A percentile compares a stretch with the other conserved stretches of the same genome.
These are phyloP conservation scores for Echiichthys vipera DNA, from an alignment of 2,797 vertebrate genomes.

Conservation along the genomic window DNA sequence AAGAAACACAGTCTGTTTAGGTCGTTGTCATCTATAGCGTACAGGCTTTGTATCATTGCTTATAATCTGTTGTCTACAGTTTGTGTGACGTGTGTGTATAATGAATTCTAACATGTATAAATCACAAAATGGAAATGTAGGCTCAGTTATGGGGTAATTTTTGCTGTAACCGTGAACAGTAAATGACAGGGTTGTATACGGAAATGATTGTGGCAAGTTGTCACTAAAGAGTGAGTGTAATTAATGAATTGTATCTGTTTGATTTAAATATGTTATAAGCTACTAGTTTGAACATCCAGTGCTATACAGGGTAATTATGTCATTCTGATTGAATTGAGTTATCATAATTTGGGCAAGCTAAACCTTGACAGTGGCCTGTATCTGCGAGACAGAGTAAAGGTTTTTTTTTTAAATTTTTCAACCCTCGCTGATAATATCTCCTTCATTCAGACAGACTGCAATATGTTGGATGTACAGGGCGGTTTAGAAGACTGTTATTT, in stretches of 20 bases:
- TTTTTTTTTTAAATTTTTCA: constrained; percentile 44
- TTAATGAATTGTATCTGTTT: constrained; percentile 38
- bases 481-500: constrained; percentile 62
- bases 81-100: constrained; percentile 42
- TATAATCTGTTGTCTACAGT: constrained; percentile 38
- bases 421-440: constrained; percentile 37
- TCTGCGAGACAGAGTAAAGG: constrained; percentile 22
- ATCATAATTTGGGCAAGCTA: constrained; percentile 36
- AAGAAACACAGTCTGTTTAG: constrained; percentile 21
- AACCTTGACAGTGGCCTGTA: constrained; percentile 52
- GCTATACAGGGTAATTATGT: constrained; percentile 72
- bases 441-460: constrained; percentile 43
- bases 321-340: constrained; percentile 31
- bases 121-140: constrained; percentile 26
- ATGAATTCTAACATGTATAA: constrained; percentile 48
- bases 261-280: constrained; percentile 36
- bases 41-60: constrained; percentile 32
- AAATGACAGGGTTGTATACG: neutral
- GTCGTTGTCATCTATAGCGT: constrained; percentile 35
- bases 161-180: constrained; percentile 10
- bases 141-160: constrained; percentile 11
- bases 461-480: constrained; percentile 62
- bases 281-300: constrained; percentile 45
- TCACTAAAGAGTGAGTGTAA: constrained; percentile 38
- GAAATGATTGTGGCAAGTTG: constrained; percentile 41